Percentiles rank a stretch among this genome's conserved stretches.
phyloP scores from a whole-genome alignment of 1,140 invertebrate species.

The Limonius californicus region DNA sequence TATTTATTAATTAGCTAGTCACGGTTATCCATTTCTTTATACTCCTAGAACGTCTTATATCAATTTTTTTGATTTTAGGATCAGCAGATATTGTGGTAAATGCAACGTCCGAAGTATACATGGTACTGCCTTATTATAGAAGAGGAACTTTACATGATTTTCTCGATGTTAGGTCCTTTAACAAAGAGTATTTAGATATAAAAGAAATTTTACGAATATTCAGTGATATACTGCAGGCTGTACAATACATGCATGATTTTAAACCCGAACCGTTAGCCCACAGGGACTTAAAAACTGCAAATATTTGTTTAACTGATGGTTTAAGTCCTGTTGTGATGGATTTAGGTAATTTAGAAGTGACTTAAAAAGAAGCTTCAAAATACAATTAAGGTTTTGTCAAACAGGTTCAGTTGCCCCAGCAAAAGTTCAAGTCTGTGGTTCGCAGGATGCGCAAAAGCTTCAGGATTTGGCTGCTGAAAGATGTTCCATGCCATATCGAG shows the following conservation, averaged over 20 bases:
- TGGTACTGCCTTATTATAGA: slow-evolving; percentile 78
- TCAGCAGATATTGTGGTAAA: slow-evolving; percentile 64
- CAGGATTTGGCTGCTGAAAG: slow-evolving; percentile 81
- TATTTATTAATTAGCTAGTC: no score
- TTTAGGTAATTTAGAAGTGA: slow-evolving; percentile 53
- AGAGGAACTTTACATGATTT: slow-evolving; percentile 73
- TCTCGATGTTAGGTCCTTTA: slow-evolving; percentile 58
- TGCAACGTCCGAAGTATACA: slow-evolving; percentile 67
- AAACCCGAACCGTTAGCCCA: slow-evolving; percentile 74
- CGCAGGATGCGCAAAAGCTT: slow-evolving; percentile 67
- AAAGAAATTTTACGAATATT: slow-evolving; percentile 68
- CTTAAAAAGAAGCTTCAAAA: not conserved
- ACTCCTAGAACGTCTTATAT: not conserved
- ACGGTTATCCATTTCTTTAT: not conserved
- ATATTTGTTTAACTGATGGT: slow-evolving; percentile 71
- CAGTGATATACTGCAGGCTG: slow-evolving; percentile 68
- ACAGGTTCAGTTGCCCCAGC: slow-evolving; percentile 73
- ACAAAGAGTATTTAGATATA: slow-evolving; percentile 60
- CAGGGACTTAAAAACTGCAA: slow-evolving; percentile 81
- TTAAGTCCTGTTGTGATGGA: slow-evolving; percentile 78
- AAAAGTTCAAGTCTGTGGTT: slow-evolving; percentile 67
- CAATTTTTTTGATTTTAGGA: slow-evolving; percentile 38
- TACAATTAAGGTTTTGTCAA: no score
- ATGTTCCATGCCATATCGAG: slow-evolving; percentile 83
- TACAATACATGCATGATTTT: slow-evolving; percentile 70